Evolutionary conservation across 2,113 vertebrate genomes (phyloP), one percentile per base, ranked within the genome.

Genomic region (Neodontobutis hainanensis): DNA sequence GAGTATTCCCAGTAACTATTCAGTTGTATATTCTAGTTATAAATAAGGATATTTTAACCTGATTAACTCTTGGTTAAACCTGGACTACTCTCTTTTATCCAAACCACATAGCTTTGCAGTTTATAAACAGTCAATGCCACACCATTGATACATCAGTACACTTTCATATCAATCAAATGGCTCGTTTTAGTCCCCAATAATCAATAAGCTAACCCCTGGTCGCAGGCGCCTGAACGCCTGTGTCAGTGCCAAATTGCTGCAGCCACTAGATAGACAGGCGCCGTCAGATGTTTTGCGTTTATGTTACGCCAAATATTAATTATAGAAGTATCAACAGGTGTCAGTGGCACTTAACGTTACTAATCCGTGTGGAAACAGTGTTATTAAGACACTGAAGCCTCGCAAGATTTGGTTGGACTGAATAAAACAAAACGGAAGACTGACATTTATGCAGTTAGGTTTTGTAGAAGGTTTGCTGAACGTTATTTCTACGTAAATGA

Each of bases 251-350:
- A 16, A 7, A 59, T 2, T 19, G 15, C 52, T 49, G 56, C 34
- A 45, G 10, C 6, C 15, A 10, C 2, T 5, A 8, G 48, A 14
- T 19, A 12, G 15, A 0, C 9, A 19, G 6, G 40, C 11, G 16
- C 2, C 4, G 5, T 45, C 2, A 49, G 8, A 4, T 16, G 10
- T 27, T 42, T 11, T 5, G 0, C 38, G 2, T 7, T 0, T 9
- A 32, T 10, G 52, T 19, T 42, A 9, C 0, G 14, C 5, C 0
- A 36, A 43, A 16, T 14, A 34, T 53, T 11, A 27, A 2, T 32
- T 3, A 48, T 9, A 34, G 4, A 5, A 67, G 35, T 27, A 27
- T 80, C 81, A 88, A 86, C 84, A 84, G 83, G 79, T 86, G 59
- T 64, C 38, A 44, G 69, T 60, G 40, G 45, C 51, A 44, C 8